Evolutionary conservation across 1,140 invertebrate genomes (phyloP).

Genomic region (Neodiprion fabricii): DNA sequence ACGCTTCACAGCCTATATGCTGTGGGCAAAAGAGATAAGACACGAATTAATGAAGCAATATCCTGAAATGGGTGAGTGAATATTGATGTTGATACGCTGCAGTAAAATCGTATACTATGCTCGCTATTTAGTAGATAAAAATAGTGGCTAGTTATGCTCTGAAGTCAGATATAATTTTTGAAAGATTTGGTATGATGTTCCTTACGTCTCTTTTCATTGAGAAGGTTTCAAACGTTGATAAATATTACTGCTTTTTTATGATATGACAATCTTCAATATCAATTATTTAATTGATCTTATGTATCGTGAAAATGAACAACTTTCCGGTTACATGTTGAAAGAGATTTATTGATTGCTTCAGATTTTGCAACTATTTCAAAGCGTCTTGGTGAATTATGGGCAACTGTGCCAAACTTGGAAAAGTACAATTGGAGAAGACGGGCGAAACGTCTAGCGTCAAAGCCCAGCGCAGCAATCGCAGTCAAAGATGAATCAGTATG

Average conservation of each 20-base stretch:
- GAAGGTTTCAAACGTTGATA: neutral
- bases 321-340: neutral
- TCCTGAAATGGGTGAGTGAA: slow-evolving; percentile 74
- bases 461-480: slow-evolving; percentile 47
- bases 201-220: slow-evolving; percentile 35
- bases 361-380: slow-evolving; percentile 83
- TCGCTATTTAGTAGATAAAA: neutral
- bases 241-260: slow-evolving; percentile 10
- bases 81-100: slow-evolving; percentile 25
- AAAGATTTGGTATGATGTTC: slow-evolving; percentile 37
- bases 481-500: slow-evolving; percentile 50
- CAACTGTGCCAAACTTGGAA: slow-evolving; percentile 70
- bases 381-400: slow-evolving; percentile 84
- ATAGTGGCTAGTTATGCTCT: neutral
- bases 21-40: slow-evolving; percentile 86
- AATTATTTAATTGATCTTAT: slow-evolving; percentile 18
- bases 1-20: slow-evolving; percentile 86
- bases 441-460: slow-evolving; percentile 72
- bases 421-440: slow-evolving; percentile 77
- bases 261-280: neutral
- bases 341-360: slow-evolving; percentile 43
- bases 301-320: neutral
- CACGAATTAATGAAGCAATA: slow-evolving; percentile 73
- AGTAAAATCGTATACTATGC: neutral
- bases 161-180: slow-evolving; percentile 27